Evolutionary conservation across 1,140 invertebrate genomes (phyloP), one percentile per base, ranked within the genome.

Genomic region (Diabrotica undecimpunctata): DNA sequence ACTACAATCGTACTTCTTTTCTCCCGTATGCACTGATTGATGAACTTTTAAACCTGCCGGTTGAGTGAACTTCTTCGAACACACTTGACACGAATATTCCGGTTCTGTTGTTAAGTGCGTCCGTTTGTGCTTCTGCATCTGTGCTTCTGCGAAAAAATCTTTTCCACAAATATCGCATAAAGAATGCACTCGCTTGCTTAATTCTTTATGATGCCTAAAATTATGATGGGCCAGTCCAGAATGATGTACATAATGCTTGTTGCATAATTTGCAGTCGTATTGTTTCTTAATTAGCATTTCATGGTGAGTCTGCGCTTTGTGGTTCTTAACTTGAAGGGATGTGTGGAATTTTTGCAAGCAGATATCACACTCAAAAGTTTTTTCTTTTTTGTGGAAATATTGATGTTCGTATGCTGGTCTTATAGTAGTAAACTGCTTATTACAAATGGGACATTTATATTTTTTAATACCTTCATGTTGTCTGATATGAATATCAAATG

Each of bases 101-200:
- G 8, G 8, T n/a, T 46, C 41, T 10, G n/a, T n/a, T n/a, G n/a
- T n/a, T 3, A 3, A 4, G 6, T 46, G 41, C 6, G 8, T 46
- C 8, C n/a, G 8, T n/a, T 10, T 46, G 6, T 46, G 41, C 8
- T n/a, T 46, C 3, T 6, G 8, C 5, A 46, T 5, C n/a, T 46
- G 8, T 5, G 8, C n/a, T n/a, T n/a, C 6, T 5, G 8, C n/a
- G 41, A 6, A n/a, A 46, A 46, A 46, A 46, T 46, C 41, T 6
- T 10, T 10, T 10, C 87, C 87, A 77, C 92, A 93, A 41, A 91
- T 86, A 70, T 88, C 85, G 77, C 88, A 90, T 0, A 87, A 61
- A 4, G 84, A 84, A 39, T 71, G 74, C 6, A 62, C 38, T 14
- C 72, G 67, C 36, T 60, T 66, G 0, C 71, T 72, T 53, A 61